A percentile compares a stretch with the other conserved stretches of the same genome.
Conservation (phyloP, 2,113 vertebrate species). For the Astatoreochromis straeleni region DNA sequence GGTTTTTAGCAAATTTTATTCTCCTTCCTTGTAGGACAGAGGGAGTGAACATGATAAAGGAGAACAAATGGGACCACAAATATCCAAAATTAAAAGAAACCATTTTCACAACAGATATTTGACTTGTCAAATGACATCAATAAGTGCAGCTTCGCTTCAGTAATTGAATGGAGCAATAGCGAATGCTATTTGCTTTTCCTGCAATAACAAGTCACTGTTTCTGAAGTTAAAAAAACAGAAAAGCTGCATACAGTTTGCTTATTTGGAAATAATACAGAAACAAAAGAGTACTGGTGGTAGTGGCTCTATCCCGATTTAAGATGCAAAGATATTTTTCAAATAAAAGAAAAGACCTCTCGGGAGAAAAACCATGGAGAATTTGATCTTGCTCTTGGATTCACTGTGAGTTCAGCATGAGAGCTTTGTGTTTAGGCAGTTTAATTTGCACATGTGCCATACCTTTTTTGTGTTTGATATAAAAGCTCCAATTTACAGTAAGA, state of each 20-base stretch:
- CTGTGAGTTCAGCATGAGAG: neutral
- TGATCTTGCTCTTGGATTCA: neutral
- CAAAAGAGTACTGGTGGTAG: neutral
- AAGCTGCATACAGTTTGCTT: neutral
- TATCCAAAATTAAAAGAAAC: neutral
- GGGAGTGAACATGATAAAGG: neutral
- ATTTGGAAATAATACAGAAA: neutral
- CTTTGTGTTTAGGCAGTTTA: neutral
- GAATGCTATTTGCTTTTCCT: neutral
- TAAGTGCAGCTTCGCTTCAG: neutral
- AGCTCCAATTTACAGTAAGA: neutral
- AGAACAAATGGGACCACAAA: neutral
- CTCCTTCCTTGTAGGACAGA: neutral
- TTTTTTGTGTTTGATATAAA: neutral
- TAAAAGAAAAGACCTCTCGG: neutral
- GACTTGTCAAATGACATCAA: neutral
- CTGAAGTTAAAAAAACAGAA: neutral
- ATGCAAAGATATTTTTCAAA: neutral
- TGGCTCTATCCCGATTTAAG: neutral
- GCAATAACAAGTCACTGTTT: neutral
- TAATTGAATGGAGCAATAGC: neutral
- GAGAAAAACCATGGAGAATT: neutral
- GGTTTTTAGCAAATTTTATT: neutral
- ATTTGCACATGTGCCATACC: neutral
- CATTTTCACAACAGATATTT: neutral